phyloP scores from a whole-genome alignment of 2,888 invertebrate genomes.

The Mimumesa dahlbomi region DNA sequence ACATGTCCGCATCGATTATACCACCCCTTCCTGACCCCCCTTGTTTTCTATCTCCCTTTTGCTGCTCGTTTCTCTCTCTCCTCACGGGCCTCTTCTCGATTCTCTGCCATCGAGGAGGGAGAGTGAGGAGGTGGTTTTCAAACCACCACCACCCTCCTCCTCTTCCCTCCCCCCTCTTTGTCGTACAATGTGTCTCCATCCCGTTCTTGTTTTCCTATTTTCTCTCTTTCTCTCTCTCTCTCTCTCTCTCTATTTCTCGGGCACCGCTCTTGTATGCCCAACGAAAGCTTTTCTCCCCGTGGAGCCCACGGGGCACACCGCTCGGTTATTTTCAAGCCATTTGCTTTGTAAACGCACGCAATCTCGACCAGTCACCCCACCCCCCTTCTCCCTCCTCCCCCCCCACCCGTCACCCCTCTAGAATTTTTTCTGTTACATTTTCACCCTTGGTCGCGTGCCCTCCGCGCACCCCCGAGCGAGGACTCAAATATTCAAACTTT shows the following conservation, averaged over 20 bases:
- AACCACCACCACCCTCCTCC: too few species aligned
- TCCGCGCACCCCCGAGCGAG: constrained; percentile 40
- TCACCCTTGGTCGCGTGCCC: constrained; percentile 42
- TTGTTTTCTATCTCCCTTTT: constrained; percentile 35
- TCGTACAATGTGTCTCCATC: constrained; percentile 49
- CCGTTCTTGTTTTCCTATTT: constrained; percentile 21
- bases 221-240: constrained; percentile 30
- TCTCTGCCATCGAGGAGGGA: constrained; percentile 56
- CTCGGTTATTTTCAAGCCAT: constrained; percentile 80
- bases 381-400: constrained; percentile 34
- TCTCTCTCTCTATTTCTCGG: constrained; percentile 14
- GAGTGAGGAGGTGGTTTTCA: too few species aligned
- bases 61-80: constrained; percentile 32
- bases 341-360: constrained; percentile 79
- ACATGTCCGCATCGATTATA: constrained; percentile 80
- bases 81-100: constrained; percentile 58
- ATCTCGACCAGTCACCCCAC: constrained; percentile 71
- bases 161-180: constrained; percentile 46
- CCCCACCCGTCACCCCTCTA: background rate
- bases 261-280: constrained; percentile 49
- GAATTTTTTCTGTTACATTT: constrained; percentile 1
- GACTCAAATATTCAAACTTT: constrained; percentile 64
- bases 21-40: constrained; percentile 61
- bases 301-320: constrained; percentile 72
- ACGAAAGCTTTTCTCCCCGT: constrained; percentile 60